Percentiles rank a stretch among this genome's conserved stretches.
Evolutionary conservation across 1,140 invertebrate species (phyloP).

Genomic region (Doryteuthis pealeii): DNA sequence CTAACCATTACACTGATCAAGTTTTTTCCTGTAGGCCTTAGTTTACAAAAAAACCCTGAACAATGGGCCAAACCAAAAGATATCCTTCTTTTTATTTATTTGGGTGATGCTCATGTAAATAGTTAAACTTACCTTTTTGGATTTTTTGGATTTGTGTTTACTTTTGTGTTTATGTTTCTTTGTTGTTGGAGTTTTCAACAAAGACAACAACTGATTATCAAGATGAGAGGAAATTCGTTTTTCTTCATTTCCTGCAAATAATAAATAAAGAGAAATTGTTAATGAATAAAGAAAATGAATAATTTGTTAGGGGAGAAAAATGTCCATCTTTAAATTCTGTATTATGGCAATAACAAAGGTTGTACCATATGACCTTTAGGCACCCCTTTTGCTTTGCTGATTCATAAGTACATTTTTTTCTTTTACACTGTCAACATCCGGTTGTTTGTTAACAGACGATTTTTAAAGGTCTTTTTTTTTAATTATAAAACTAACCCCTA

Average conservation of each 20-base stretch:
- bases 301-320: not conserved
- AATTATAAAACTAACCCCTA: too few relatives aligned
- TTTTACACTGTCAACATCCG: too few relatives aligned
- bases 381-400: too few relatives aligned
- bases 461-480: too few relatives aligned
- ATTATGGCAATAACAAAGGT: not conserved
- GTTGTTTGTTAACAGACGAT: not conserved
- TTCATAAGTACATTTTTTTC: too few relatives aligned
- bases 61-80: too few relatives aligned
- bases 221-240: not conserved
- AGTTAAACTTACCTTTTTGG: not conserved
- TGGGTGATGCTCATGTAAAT: too few relatives aligned
- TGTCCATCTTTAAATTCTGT: not conserved
- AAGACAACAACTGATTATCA: not conserved
- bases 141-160: not conserved
- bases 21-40: too few relatives aligned
- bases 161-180: not conserved
- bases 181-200: not conserved
- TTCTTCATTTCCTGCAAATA: not conserved
- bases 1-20: too few relatives aligned
- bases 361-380: not conserved
- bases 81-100: too few relatives aligned
- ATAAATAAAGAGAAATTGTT: not conserved
- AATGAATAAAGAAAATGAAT: not conserved
- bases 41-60: too few relatives aligned